Conservation (phyloP, 2,888 invertebrate species). For the Pandemis corylana region DNA sequence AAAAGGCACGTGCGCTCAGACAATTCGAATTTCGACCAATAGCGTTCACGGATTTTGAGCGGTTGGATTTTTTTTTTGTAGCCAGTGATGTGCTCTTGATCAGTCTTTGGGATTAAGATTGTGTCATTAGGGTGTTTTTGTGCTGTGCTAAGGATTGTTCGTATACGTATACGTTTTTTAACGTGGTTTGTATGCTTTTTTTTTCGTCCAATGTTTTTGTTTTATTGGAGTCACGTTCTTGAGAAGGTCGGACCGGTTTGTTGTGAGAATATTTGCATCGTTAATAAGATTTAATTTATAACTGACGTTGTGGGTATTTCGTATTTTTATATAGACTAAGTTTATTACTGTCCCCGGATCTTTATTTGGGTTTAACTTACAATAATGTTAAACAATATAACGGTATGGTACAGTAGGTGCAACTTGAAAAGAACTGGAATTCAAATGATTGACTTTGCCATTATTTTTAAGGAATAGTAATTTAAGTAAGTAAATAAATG, state of each 20-base stretch:
- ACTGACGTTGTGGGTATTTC: slow-evolving; percentile 9
- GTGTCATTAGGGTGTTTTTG: slow-evolving; percentile 51
- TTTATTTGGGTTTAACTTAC: neutral
- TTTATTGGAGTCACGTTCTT: slow-evolving; percentile 41
- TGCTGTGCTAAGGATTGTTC: slow-evolving; percentile 43
- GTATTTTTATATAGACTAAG: neutral
- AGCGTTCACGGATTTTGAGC: slow-evolving; percentile 27
- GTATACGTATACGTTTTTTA: slow-evolving; percentile 22
- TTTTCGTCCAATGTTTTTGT: slow-evolving; percentile 46
- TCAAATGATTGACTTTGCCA: too few species aligned
- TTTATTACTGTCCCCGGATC: neutral
- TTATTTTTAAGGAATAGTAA: too few species aligned
- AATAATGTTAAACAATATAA: neutral
- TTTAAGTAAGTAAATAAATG: too few species aligned
- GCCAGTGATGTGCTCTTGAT: slow-evolving; percentile 54
- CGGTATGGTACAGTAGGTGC: too few species aligned
- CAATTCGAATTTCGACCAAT: slow-evolving; percentile 28
- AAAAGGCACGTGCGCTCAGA: slow-evolving; percentile 30
- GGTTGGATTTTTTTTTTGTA: slow-evolving; percentile 33
- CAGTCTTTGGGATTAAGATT: slow-evolving; percentile 56
- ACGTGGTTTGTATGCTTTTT: slow-evolving; percentile 43
- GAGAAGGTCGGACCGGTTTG: slow-evolving; percentile 59
- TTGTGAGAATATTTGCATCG: slow-evolving; percentile 41
- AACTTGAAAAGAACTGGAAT: too few species aligned
- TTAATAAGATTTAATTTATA: slow-evolving; percentile 34